Base-by-base conservation (phyloP, 2,888 invertebrate species). In the Caenorhabditis uteleia region DNA sequence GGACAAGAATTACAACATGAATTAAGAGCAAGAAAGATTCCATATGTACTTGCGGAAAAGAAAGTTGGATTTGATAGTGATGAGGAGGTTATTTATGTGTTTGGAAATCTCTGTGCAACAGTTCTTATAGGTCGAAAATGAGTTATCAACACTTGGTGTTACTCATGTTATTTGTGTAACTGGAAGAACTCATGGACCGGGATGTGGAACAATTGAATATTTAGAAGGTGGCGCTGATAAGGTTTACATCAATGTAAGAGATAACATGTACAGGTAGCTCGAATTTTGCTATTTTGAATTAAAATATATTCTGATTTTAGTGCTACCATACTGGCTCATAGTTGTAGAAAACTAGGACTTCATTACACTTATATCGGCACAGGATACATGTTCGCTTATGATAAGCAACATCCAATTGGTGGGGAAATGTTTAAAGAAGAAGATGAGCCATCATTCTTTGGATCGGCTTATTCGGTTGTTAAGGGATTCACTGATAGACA, bases 151-250 rank as follows among this genome's bases (percentile, higher is more conserved):
- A 2, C 42, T 82, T 21, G 68, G 72, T 10, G 78, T 74, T 21
- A 82, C 82, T 7, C 82, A 82, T 48, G 78, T 82, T n/a, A 70
- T 82, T n/a, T 80, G 77, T 40, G 77, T 78, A n/a, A 82, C 81
- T 21, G 82, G 82, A 10, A 51, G 82, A 23, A 73, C 73, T 16
- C 68, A 68, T 29, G 73, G 73, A 12, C 70, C 69, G 0, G 73
- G 73, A 18, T 70, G 69, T 65, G 77, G 79, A 40, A 80, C 80
- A 10, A 80, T 80, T 47, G 80, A 79, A 45, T 80, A 81, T 57
- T 47, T 80, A 29, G 80, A 80, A 53, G 80, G 82, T n/a, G 80
- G 82, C 0, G 67, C 79, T 5, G 79, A 80, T 46, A 76, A 72
- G 53, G 67, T 74, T 34, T 59, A 61, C 31, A 79, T 79, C 46